Base-by-base conservation (phyloP, 2,888 invertebrate genomes). In the Patella depressa region DNA sequence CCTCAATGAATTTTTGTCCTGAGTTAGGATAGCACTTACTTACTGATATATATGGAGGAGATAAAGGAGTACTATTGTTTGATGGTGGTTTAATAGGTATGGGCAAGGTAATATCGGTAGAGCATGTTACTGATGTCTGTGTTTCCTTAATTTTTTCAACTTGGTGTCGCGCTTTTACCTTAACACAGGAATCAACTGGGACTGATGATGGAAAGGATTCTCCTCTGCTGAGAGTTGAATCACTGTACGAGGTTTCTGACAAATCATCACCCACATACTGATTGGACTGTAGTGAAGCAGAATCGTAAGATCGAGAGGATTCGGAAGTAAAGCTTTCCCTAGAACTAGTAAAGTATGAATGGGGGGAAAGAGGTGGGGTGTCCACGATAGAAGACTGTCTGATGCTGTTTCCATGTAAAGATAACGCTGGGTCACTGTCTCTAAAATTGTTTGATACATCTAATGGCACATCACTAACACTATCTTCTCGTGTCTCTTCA, bases 241-340 rank as follows among this genome's bases (percentile, higher is more conserved):
- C 65, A 65, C 65, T 65, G 45, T 45, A 45, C 7, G 45, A 45
- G 1, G 45, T 45, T 45, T 45, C 45, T 45, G 45, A 45, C 45
- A 45, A 45, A 24, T 65, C 65, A 11, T 65, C 24, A 11, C 24
- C 65, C 19, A 24, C 19, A 24, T 65, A 24, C 24, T 19, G 24
- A 24, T 19, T 65, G 19, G 65, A 24, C 19, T 19, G 65, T 19
- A 65, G 9, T 19, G 65, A 65, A 65, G 24, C 19, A 19, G 19
- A 24, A 65, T 65, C 24, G 72, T 78, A 85, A 3, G 86, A 85
- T 15, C 83, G 83, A 3, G 84, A 85, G 0, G 88, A 88, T 76
- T 87, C 86, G 3, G 87, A 86, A 24, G 86, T 78, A 73, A 85
- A 83, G 82, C 88, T 88, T 79, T 88, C 88, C 24, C 85, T 73